Conservation (phyloP, 2,888 invertebrate genomes). For the Operophtera brumata region DNA sequence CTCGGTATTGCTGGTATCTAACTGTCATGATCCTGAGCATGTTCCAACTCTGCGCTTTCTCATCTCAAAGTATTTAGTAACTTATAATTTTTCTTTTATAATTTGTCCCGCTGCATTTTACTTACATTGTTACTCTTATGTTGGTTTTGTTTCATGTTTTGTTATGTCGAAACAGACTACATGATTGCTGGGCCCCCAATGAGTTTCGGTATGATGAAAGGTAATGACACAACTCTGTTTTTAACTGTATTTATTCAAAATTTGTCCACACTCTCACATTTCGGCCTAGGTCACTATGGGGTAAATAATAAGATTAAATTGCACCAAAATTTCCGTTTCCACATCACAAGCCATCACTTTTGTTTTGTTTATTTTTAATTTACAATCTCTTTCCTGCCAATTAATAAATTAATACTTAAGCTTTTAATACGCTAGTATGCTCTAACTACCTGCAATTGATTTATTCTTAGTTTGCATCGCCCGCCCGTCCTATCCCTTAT, state of each 20-base stretch:
- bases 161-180: conserved; percentile 83
- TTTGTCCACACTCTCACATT: conserved; percentile 63
- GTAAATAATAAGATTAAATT: conserved; percentile 59
- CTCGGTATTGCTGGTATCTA: conserved; percentile 69
- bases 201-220: conserved; percentile 93
- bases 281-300: conserved; percentile 72
- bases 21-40: conserved; percentile 52
- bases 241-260: conserved; percentile 63
- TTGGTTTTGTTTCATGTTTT: conserved; percentile 88
- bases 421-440: conserved; percentile 63
- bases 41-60: conserved; percentile 70
- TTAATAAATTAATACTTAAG: conserved; percentile 36
- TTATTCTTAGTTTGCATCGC: conserved; percentile 61
- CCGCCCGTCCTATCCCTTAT: conserved; percentile 71
- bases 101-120: conserved; percentile 67
- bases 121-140: conserved; percentile 84
- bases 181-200: conserved; percentile 90
- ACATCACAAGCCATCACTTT: conserved; percentile 60
- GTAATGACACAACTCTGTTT: conserved; percentile 81
- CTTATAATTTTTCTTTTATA: conserved; percentile 41
- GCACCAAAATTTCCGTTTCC: conserved; percentile 64
- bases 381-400: conserved; percentile 42
- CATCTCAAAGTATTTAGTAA: conserved; percentile 51
- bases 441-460: conserved; percentile 60
- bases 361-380: conserved; percentile 33